Percentiles rank a stretch among this genome's conserved stretches.
phyloP scores from a whole-genome alignment of 2,888 invertebrate species.

The Cacoxenus indagator region DNA sequence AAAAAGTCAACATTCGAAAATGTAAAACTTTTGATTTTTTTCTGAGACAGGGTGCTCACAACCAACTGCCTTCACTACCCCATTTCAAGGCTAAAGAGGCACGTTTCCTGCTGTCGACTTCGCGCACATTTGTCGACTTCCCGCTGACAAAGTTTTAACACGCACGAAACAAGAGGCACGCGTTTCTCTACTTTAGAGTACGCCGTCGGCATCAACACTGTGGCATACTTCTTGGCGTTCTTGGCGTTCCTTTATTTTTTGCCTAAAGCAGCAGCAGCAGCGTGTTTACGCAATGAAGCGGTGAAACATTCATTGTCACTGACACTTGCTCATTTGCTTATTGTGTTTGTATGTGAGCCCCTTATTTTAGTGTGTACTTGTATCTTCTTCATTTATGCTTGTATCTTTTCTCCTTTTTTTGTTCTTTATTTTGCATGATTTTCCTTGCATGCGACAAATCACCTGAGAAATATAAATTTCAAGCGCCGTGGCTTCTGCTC shows the following conservation, averaged over 20 bases:
- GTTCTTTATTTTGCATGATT: constrained; percentile 64
- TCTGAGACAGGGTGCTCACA: background rate
- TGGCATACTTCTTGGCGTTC: constrained; percentile 59
- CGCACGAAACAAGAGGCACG: constrained; percentile 45
- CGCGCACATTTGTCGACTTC: constrained; percentile 24
- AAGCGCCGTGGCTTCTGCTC: constrained; percentile 32
- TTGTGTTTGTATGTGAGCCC: background rate
- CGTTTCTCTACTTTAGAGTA: constrained; percentile 29
- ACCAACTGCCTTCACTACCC: constrained; percentile 17
- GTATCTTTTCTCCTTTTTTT: constrained; percentile 44
- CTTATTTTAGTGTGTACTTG: background rate
- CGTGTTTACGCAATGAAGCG: background rate
- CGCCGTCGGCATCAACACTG: constrained; percentile 41
- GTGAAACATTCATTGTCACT: too few species aligned
- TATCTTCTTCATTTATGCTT: background rate
- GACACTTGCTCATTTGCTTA: too few species aligned
- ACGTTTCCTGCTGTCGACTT: background rate
- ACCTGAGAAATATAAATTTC: constrained; percentile 62
- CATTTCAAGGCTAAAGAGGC: background rate
- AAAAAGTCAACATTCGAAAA: background rate
- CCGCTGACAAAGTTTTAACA: constrained; percentile 60
- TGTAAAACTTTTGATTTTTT: background rate
- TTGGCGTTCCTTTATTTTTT: constrained; percentile 33
- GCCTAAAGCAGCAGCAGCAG: background rate
- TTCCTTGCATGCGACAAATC: constrained; percentile 64